phyloP scores from a whole-genome alignment of 2,888 invertebrate species.

The Drosophila aldrichi region DNA sequence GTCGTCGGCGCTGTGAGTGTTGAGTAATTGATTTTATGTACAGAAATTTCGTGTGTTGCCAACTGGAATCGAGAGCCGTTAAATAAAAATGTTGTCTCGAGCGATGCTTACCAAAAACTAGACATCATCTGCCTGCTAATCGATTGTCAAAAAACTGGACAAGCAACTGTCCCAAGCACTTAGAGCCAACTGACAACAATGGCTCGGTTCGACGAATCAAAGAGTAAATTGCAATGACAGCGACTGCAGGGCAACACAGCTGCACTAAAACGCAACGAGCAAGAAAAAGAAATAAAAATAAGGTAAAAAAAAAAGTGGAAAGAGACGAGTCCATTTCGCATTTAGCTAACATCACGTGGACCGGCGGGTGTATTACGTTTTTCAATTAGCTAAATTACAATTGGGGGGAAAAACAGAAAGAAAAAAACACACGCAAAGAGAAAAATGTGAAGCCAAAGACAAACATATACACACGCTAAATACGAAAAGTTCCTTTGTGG shows the following conservation, averaged over 20 bases:
- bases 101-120: not conserved
- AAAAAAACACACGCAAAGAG: not conserved
- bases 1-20: conserved; percentile 19
- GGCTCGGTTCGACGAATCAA: conserved; percentile 30
- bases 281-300: not conserved
- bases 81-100: not conserved
- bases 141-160: conserved; percentile 20
- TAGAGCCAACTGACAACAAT: conserved; percentile 29
- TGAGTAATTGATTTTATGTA: conserved; percentile 45
- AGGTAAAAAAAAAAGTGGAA: not conserved
- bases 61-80: conserved; percentile 20
- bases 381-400: conserved; percentile 84
- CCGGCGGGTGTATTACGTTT: conserved; percentile 83
- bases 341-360: conserved; percentile 47
- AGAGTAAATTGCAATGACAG: conserved; percentile 37
- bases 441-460: not conserved
- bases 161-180: conserved; percentile 33
- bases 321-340: conserved; percentile 11
- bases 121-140: conserved; percentile 39
- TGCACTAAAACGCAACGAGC: conserved; percentile 31
- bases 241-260: conserved; percentile 34
- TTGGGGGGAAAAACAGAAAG: conserved; percentile 19
- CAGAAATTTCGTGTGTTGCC: conserved; percentile 19
- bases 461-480: conserved; percentile 15
- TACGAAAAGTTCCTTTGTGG: conserved; percentile 12